These are phyloP conservation scores for Lasioglossum figueresi DNA, from an alignment of 2,888 invertebrate species.

Conservation along the genomic window DNA sequence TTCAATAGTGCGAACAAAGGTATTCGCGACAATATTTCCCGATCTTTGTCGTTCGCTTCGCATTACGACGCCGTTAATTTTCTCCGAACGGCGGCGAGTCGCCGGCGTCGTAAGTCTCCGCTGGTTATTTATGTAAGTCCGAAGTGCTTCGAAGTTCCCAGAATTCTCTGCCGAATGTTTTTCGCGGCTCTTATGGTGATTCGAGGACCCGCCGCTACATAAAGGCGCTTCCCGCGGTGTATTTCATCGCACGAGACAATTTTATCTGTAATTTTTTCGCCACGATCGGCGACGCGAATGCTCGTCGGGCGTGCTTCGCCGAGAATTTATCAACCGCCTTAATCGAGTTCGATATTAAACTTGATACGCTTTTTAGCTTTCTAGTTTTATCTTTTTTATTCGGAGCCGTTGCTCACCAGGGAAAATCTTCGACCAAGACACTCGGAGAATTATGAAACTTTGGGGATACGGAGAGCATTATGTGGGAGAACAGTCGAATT, in stretches of 20 bases:
- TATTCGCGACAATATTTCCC: constrained; percentile 33
- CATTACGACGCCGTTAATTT: constrained; percentile 58
- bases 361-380: background rate
- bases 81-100: constrained; percentile 16
- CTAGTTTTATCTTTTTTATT: background rate
- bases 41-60: constrained; percentile 50
- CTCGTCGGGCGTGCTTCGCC: too few species aligned
- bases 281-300: background rate
- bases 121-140: constrained; percentile 47
- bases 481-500: too few species aligned
- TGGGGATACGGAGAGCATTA: too few species aligned
- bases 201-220: constrained; percentile 1
- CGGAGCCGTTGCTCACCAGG: background rate
- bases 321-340: background rate
- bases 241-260: constrained; percentile 12
- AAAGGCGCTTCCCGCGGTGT: background rate
- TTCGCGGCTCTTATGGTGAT: constrained; percentile 16
- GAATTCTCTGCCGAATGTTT: constrained; percentile 28
- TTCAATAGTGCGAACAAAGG: constrained; percentile 49
- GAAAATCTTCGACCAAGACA: background rate
- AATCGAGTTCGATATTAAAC: background rate
- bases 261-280: background rate
- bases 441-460: too few species aligned
- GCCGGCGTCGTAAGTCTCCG: constrained; percentile 27
- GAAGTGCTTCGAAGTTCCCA: constrained; percentile 28